Evolutionary conservation across 2,113 vertebrate genomes (phyloP).

Genomic region (Columba janthina): DNA sequence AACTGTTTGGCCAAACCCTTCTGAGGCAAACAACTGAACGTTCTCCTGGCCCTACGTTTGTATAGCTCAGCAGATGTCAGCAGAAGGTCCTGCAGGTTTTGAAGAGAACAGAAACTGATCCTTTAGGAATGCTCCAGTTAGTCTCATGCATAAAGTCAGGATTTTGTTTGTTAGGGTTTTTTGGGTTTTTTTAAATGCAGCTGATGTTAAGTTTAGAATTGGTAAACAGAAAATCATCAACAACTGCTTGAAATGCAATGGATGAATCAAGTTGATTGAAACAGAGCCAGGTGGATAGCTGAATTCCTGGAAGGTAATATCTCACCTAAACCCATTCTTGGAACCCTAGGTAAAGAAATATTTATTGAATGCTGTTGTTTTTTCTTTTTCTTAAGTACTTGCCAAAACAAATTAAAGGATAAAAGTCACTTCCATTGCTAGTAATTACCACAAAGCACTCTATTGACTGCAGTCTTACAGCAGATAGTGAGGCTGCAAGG

Average conservation of each 20-base stretch:
- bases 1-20: neutral
- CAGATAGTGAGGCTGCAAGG: neutral
- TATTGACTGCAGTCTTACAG: neutral
- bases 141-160: neutral
- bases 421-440: neutral
- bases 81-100: neutral
- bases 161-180: neutral
- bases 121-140: neutral
- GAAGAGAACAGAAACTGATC: neutral
- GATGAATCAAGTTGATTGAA: neutral
- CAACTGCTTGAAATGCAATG: neutral
- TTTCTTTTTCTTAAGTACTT: neutral
- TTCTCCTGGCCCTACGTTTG: rapidly evolving
- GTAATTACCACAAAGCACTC: neutral
- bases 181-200: neutral
- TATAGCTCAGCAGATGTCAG: neutral
- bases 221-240: constrained; percentile 9
- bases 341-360: constrained; percentile 27
- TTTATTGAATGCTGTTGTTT: neutral
- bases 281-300: neutral
- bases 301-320: constrained; percentile 11
- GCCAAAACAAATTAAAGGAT: neutral
- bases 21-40: neutral
- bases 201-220: neutral
- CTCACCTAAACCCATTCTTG: constrained; percentile 15